phyloP scores from a whole-genome alignment of 2,113 vertebrate genomes.

The Phaethon lepturus region DNA sequence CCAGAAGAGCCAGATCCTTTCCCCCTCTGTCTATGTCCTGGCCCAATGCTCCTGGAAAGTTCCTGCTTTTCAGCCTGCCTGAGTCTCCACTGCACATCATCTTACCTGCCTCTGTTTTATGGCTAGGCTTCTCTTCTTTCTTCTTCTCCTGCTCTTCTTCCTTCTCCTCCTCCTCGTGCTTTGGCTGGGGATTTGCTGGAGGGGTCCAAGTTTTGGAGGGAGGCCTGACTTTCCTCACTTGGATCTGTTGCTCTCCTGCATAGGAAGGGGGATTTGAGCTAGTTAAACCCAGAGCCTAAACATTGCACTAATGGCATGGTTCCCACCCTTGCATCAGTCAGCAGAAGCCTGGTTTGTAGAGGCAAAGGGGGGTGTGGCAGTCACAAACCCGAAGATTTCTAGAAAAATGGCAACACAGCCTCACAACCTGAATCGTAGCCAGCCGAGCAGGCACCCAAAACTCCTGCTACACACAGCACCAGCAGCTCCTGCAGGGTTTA shows the following conservation, averaged over 20 bases:
- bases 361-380: neutral
- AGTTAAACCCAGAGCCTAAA: neutral
- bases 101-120: slow-evolving; percentile 40
- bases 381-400: neutral
- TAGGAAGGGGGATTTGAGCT: neutral
- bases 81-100: neutral
- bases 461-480: neutral
- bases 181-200: neutral
- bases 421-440: neutral
- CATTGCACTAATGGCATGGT: neutral
- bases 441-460: neutral
- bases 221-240: slow-evolving; percentile 41
- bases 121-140: neutral
- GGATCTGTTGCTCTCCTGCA: slow-evolving; percentile 65
- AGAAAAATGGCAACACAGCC: neutral
- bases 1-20: neutral
- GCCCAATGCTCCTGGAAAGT: neutral
- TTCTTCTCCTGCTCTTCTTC: neutral
- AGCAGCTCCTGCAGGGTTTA: neutral
- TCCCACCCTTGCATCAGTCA: neutral
- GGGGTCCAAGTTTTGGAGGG: slow-evolving; percentile 59
- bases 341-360: neutral
- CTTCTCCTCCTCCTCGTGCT: neutral
- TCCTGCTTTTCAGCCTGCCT: neutral
- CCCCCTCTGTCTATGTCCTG: neutral